phyloP scores from a whole-genome alignment of 2,888 invertebrate genomes.

The Teleogryllus oceanicus region DNA sequence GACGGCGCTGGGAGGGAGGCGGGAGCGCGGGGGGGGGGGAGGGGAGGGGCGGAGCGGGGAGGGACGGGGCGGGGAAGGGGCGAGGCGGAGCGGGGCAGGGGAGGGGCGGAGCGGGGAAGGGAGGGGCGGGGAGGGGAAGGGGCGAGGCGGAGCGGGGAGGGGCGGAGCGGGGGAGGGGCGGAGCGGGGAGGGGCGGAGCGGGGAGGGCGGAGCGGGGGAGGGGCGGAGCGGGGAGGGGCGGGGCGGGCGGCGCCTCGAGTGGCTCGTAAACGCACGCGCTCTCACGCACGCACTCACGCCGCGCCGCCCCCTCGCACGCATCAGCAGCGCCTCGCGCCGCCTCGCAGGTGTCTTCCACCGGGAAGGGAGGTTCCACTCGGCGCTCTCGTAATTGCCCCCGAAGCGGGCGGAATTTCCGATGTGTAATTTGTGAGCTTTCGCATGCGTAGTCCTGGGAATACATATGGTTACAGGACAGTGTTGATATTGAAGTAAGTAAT shows the following conservation, averaged over 20 bases:
- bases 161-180: neutral
- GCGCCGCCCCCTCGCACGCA: neutral
- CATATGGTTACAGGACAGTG: no score
- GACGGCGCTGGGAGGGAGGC: no score
- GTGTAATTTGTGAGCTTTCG: no score
- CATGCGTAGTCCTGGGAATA: no score
- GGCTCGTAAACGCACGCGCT: neutral
- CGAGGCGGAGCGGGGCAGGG: neutral
- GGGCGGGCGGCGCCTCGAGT: neutral
- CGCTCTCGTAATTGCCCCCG: neutral
- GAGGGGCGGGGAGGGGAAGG: neutral
- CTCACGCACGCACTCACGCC: neutral
- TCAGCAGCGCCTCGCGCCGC: neutral
- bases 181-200: neutral
- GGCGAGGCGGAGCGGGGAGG: neutral
- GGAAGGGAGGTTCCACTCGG: neutral
- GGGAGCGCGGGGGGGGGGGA: no score
- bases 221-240: neutral
- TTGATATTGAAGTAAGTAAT: no score
- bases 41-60: neutral
- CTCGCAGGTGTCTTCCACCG: neutral
- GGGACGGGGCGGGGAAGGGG: neutral
- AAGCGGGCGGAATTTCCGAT: no score
- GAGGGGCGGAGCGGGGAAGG: neutral
- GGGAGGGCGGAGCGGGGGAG: no score